Conservation (phyloP, 2,888 invertebrate genomes). For the Halocaridina rubra region DNA sequence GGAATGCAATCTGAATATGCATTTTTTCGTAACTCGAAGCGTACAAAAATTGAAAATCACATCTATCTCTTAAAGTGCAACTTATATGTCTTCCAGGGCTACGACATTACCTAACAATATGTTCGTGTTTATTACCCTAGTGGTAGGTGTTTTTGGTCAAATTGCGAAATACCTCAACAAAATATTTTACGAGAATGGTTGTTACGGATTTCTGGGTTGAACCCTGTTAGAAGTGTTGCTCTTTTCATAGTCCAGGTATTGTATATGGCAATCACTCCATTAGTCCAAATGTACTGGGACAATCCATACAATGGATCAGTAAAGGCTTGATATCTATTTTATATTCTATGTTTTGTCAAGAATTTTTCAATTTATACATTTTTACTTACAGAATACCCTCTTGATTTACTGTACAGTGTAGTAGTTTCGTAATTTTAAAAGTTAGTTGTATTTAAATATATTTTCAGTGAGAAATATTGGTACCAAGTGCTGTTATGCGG, state of each 20-base stretch:
- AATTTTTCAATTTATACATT: no score
- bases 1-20: constrained; percentile 30
- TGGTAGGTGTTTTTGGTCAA: constrained; percentile 53
- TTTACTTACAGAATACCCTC: no score
- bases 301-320: no score
- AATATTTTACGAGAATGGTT: constrained; percentile 42
- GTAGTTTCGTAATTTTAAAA: no score
- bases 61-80: constrained; percentile 54
- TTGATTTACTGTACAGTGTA: no score
- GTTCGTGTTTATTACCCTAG: constrained; percentile 43
- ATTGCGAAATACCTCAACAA: constrained; percentile 56
- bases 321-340: no score
- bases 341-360: no score
- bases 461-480: no score
- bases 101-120: constrained; percentile 56
- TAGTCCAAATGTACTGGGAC: no score
- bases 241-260: constrained; percentile 42
- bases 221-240: constrained; percentile 45
- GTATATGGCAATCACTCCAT: no score
- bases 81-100: constrained; percentile 61
- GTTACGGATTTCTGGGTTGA: constrained; percentile 40
- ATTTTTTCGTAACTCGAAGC: constrained; percentile 18
- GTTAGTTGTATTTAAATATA: no score
- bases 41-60: constrained; percentile 57
- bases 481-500: no score